phyloP scores from a whole-genome alignment of 2,113 vertebrate species.

The Neolamprologus fasciatus region DNA sequence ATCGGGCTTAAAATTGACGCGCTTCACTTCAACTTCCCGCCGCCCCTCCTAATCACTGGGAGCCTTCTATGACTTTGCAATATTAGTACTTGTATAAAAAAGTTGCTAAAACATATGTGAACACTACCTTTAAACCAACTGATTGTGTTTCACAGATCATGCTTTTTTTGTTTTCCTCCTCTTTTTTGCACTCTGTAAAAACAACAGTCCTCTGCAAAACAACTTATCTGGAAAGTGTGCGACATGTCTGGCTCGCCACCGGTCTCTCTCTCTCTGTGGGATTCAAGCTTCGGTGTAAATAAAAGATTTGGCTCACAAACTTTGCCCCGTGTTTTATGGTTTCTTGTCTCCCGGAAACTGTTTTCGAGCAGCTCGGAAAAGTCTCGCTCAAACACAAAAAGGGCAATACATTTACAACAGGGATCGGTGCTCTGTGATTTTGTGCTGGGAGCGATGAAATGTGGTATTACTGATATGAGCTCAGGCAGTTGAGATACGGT shows the following conservation, averaged over 20 bases:
- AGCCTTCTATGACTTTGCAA: neutral
- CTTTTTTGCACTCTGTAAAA: neutral
- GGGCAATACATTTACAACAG: neutral
- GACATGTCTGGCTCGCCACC: neutral
- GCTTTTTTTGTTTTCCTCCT: neutral
- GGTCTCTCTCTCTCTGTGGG: neutral
- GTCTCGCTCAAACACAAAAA: neutral
- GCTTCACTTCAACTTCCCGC: neutral
- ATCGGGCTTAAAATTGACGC: neutral
- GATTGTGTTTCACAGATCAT: neutral
- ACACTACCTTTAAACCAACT: neutral
- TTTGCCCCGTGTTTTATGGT: neutral
- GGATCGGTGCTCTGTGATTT: neutral
- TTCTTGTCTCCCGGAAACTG: neutral
- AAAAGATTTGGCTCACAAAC: slow-evolving; percentile 50
- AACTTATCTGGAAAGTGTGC: neutral
- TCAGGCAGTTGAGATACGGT: slow-evolving; percentile 15
- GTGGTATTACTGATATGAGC: slow-evolving; percentile 32
- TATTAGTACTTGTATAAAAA: slow-evolving; percentile 28
- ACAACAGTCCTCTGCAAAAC: neutral
- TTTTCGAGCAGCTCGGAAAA: neutral
- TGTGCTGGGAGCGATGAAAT: slow-evolving; percentile 32
- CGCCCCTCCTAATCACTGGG: neutral
- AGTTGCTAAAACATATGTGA: neutral
- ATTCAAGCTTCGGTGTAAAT: slow-evolving; percentile 59